Evolutionary conservation across 1,140 invertebrate species (phyloP), one percentile per base, ranked within the genome.

Genomic region (Chionoecetes opilio): DNA sequence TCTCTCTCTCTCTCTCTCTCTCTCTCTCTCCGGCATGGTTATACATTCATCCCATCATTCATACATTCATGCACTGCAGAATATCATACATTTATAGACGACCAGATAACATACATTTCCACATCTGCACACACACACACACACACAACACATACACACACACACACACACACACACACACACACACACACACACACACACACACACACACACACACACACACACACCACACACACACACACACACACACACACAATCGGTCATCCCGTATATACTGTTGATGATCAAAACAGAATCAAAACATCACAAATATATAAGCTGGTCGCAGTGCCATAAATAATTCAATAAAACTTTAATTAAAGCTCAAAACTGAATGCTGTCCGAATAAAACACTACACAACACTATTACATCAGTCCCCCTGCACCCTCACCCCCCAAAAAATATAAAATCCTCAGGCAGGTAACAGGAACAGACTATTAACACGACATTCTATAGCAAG

Each of bases 111-210:
- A 89, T 32, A 88, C 26, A 88, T n/a, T n/a, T 37, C 38, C 34
- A 90, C 11, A 90, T 37, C 38, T 37, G 41, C 88, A 90, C 35
- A 91, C 41, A 38, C n/a, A 38, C 35, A 38, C 88, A 91, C 88
- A 91, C 88, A 46, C 37, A 91, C 88, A 46, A n/a, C n/a, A n/a
- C n/a, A n/a, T n/a, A 88, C 26, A 88, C n/a, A 46, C 88, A 90
- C 34, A 90, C 11, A 90, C 88, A 90, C 88, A 90, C 88, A 90
- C 35, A 91, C 41, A 38, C n/a, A 38, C 35, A 38, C 88, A 91
- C 88, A 91, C 88, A 46, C 37, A 91, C 88, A 46, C 88, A 91
- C 88, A 46, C 35, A 89, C 41, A 91, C 88, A 91, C 85, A 87
- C 85, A 87, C 85, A 34, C 85, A 87, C 85, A 34, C 85, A 87